Evolutionary conservation across 2,797 vertebrate genomes (phyloP), one percentile per base, ranked within the genome.

Genomic region (Podargus strigoides): DNA sequence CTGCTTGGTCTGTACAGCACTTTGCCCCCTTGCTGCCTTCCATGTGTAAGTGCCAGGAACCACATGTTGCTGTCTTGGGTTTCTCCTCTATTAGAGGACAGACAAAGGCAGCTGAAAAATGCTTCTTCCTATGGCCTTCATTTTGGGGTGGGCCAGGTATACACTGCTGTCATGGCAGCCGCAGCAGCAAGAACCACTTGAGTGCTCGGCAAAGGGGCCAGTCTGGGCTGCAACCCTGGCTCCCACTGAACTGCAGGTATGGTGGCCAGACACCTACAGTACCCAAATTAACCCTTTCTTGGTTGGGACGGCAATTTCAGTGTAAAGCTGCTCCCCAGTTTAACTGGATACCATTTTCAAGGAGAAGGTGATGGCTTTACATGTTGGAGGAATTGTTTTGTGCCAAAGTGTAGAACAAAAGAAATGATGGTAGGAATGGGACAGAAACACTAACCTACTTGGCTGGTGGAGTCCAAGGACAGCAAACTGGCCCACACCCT

Each of bases 201-300:
- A 12, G 36, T 2, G 18, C 26, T 58, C 30, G 6, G 67, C 27
- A 8, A 0, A 0, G 49, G 6, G 20, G 7, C 26, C 77, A 81
- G 62, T 23, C 12, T 24, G 24, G 28, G 10, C 4, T 58, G 67
- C 39, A 85, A 72, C 24, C 15, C 20, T 5, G 6, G 47, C 19
- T 70, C 3, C 26, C 27, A 7, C 15, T 7, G 12, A 67, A 58
- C 32, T 6, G 21, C 27, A 56, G 32, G 3, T 32, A 39, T 1
- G 8, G 62, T 7, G 3, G 34, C 4, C 17, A 47, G n/a, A 56
- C 52, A 64, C 34, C 53, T 7, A 1, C 1, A 1, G 34, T 11
- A 60, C 27, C 8, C 60, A 60, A 83, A 67, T 4, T 7, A 67
- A 70, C 28, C 13, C 53, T 13, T 17, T 14, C 37, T 68, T 0